phyloP scores from a whole-genome alignment of 1,140 invertebrate species.

The Ceratina calcarata region DNA sequence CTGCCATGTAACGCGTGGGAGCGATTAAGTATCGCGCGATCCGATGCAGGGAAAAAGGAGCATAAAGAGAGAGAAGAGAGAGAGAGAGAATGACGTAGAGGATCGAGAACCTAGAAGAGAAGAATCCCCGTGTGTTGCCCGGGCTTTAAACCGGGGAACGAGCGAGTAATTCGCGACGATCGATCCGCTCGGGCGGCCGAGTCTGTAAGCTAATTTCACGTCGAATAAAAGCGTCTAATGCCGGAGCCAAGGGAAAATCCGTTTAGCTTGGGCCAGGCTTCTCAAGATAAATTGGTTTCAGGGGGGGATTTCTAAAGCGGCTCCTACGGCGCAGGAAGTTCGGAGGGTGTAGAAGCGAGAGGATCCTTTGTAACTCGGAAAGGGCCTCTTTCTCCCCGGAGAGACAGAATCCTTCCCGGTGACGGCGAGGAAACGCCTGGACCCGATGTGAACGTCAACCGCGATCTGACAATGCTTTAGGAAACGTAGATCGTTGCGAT shows the following conservation, averaged over 20 bases:
- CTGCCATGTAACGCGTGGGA: conserved; percentile 22
- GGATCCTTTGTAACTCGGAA: conserved; percentile 55
- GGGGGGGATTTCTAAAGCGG: conserved; percentile 68
- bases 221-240: conserved; percentile 69
- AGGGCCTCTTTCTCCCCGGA: conserved; percentile 46
- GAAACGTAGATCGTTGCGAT: conserved; percentile 16
- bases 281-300: conserved; percentile 73
- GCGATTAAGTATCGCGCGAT: conserved; percentile 10
- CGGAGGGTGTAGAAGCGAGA: conserved; percentile 44
- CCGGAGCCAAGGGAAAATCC: conserved; percentile 63
- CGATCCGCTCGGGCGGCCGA: conserved; percentile 26
- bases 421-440: conserved; percentile 36
- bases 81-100: background rate
- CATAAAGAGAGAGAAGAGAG: too few relatives aligned
- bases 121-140: background rate
- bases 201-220: conserved; percentile 68
- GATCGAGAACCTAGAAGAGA: background rate
- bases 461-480: conserved; percentile 65
- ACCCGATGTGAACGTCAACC: conserved; percentile 66
- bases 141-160: background rate
- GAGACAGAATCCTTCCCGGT: conserved; percentile 17
- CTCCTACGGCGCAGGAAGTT: conserved; percentile 56
- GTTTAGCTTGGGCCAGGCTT: conserved; percentile 63
- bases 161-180: conserved; percentile 46
- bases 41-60: background rate